Base-by-base conservation (phyloP, 2,113 vertebrate genomes). In the Aspiorhynchus laticeps region DNA sequence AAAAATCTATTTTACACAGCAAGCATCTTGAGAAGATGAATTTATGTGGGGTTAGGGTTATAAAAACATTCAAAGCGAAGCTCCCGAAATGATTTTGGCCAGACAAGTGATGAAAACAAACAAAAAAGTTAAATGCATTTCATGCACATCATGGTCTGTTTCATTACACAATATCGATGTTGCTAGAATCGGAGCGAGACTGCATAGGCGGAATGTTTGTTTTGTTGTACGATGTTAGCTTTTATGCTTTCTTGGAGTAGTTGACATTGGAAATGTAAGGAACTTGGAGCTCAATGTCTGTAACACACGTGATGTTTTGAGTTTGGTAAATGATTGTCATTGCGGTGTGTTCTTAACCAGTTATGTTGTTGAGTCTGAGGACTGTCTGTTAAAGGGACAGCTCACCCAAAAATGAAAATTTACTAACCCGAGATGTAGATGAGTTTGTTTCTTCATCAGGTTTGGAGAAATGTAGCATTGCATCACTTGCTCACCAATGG, bases 1-100 rank as follows among this genome's bases (percentile, higher is more conserved):
- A 92, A 85, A 86, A 53, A 53, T 83, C 33, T 91, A 89, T 91
- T 91, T 93, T 92, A 93, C 85, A 83, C 82, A 90, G 91, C 88
- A 80, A 67, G 77, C 90, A 92, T 90, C 88, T 90, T 85, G 88
- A 89, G 73, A 84, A 86, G 81, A 84, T 71, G 79, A 65, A 21
- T 77, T 36, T 56, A 85, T 79, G 73, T 76, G 69, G 51, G 75
- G 80, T 48, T 48, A 48, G 80, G 24, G 75, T 76, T 63, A 31
- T n/a, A 24, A 28, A 73, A 85, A 83, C 61, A 31, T 73, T 75
- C 21, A 53, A 80, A 65, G 41, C 41, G 19, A 43, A 59, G 80
- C 38, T 65, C 87, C 67, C 17, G 69, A 53, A 51, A 53, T 21
- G 31, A 65, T 82, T 61, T 63, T 2, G 28, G 65, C 63, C 46